Evolutionary conservation across 2,113 vertebrate genomes (phyloP).

Genomic region (Butastur rufipennis): DNA sequence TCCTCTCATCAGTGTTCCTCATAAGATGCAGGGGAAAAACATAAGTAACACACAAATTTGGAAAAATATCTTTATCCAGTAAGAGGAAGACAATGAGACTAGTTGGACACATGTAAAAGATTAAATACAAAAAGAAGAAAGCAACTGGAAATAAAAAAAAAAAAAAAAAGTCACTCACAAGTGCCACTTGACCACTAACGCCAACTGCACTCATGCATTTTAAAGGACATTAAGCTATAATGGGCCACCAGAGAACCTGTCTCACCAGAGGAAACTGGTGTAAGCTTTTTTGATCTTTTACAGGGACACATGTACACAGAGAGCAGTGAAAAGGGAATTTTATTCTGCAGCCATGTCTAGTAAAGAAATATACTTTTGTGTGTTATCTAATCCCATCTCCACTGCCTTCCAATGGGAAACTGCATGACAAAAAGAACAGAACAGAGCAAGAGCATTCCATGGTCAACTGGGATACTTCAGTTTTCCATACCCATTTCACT

Average conservation of each 20-base stretch:
- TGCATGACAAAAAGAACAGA: background rate
- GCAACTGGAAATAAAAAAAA: background rate
- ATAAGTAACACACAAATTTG: background rate
- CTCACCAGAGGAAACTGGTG: background rate
- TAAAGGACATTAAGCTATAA: background rate
- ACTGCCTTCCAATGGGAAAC: background rate
- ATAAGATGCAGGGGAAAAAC: background rate
- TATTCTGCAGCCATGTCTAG: background rate
- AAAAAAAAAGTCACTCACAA: background rate
- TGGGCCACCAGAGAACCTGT: background rate
- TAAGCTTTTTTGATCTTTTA: background rate
- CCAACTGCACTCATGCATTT: background rate
- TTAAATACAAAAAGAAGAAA: background rate
- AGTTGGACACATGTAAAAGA: background rate
- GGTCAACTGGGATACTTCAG: background rate
- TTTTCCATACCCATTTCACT: background rate
- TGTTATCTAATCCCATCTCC: background rate
- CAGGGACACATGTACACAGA: background rate
- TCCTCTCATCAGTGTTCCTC: background rate
- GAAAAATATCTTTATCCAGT: background rate
- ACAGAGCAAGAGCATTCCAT: background rate
- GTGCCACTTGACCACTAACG: background rate
- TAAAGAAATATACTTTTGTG: background rate
- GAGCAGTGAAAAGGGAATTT: background rate
- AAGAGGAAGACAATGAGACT: background rate